These are phyloP conservation scores for Oncorhynchus nerka DNA, from an alignment of 2,113 vertebrate species.

Conservation along the genomic window DNA sequence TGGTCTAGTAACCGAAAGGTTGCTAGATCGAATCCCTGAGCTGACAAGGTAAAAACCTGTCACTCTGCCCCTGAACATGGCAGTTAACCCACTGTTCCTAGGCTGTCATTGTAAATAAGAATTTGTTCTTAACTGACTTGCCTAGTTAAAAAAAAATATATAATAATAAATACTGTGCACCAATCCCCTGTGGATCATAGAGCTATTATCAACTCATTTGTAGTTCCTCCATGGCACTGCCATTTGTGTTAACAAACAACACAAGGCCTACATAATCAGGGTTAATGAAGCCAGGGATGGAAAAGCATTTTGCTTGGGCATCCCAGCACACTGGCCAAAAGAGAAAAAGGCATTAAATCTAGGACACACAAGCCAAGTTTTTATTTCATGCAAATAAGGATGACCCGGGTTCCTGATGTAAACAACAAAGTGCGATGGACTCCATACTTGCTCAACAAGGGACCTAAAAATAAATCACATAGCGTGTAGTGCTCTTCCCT, in stretches of 20 bases:
- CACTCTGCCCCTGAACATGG: no score
- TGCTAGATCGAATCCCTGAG: no score
- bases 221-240: constrained; percentile 17
- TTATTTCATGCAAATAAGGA: constrained; percentile 60
- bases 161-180: not conserved
- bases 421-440: constrained; percentile 21
- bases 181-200: constrained; percentile 8
- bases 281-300: constrained; percentile 46
- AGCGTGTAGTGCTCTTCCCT: no score
- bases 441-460: not conserved
- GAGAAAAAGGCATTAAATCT: constrained; percentile 10
- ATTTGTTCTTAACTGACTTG: no score
- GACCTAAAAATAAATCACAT: no score
- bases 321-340: constrained; percentile 10
- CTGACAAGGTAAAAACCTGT: no score
- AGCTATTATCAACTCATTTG: constrained; percentile 33
- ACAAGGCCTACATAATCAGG: constrained; percentile 36
- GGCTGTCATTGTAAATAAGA: no score
- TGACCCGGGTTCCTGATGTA: constrained; percentile 48
- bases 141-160: no score
- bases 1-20: no score
- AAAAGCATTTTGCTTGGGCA: constrained; percentile 16
- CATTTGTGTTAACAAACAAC: constrained; percentile 30
- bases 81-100: no score
- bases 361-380: constrained; percentile 24